Conservation (phyloP, 2,888 invertebrate genomes). For the Thereva nobilitata region DNA sequence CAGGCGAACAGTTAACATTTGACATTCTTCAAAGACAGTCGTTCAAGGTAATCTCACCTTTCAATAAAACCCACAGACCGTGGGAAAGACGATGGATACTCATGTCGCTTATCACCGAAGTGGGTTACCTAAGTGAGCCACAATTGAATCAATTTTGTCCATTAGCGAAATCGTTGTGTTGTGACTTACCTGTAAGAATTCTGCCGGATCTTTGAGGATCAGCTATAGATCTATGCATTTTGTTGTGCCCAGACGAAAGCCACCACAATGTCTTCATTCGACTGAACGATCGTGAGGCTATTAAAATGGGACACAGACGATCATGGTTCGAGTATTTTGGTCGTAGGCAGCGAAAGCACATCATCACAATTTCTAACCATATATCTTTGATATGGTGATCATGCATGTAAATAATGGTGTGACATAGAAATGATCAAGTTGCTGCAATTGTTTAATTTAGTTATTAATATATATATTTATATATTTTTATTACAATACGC, state of each 20-base stretch:
- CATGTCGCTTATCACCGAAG: conserved; percentile 35
- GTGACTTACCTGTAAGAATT: conserved; percentile 31
- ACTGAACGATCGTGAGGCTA: conserved; percentile 11
- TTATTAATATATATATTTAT: too few relatives aligned
- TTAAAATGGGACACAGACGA: conserved; percentile 30
- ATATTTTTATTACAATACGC: too few relatives aligned
- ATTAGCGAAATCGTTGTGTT: conserved; percentile 29
- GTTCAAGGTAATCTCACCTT: neutral
- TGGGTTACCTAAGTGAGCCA: conserved; percentile 28
- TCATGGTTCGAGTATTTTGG: conserved; percentile 1
- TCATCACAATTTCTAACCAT: too few relatives aligned
- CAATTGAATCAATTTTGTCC: conserved; percentile 35
- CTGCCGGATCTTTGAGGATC: conserved; percentile 23
- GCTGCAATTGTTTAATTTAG: too few relatives aligned
- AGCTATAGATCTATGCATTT: too few relatives aligned
- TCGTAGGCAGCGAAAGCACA: too few relatives aligned
- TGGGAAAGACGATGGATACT: conserved; percentile 23
- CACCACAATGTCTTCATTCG: conserved; percentile 20
- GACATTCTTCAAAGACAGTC: conserved; percentile 21
- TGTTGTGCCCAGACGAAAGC: too few relatives aligned
- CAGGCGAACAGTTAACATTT: conserved; percentile 22
- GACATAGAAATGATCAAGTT: too few relatives aligned
- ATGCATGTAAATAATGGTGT: too few relatives aligned
- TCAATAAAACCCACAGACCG: conserved; percentile 28
- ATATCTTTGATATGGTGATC: too few relatives aligned